Evolutionary conservation across 2,113 vertebrate species (phyloP).

Genomic region (Miniopterus natalensis): DNA sequence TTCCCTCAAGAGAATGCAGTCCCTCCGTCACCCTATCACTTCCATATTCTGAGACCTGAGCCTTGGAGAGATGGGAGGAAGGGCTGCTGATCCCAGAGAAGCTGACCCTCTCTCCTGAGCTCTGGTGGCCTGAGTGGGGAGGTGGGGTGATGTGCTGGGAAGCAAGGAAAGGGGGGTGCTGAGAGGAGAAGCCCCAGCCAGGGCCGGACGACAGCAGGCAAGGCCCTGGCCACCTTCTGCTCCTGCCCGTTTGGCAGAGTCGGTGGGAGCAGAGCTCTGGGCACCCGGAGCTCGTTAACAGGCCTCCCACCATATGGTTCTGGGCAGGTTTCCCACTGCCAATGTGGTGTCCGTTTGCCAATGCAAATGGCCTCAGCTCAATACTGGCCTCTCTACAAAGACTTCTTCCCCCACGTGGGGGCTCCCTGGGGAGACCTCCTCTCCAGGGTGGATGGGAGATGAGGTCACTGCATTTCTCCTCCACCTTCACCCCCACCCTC

Average conservation of each 20-base stretch:
- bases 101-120: neutral
- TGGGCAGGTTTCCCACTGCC: constrained; percentile 46
- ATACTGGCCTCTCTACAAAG: constrained; percentile 39
- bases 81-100: neutral
- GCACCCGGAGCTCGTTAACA: constrained; percentile 55
- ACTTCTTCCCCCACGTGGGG: neutral
- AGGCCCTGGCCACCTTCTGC: neutral
- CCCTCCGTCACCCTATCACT: neutral
- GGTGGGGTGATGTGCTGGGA: neutral
- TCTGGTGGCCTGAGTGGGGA: neutral
- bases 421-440: neutral
- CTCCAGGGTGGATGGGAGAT: neutral
- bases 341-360: constrained; percentile 52
- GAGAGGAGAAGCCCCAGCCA: neutral
- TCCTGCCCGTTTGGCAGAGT: constrained; percentile 50
- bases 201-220: neutral
- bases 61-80: neutral
- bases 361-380: constrained; percentile 25
- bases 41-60: neutral
- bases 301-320: constrained; percentile 53
- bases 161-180: neutral
- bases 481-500: neutral
- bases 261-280: neutral
- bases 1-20: neutral
- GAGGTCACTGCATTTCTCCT: neutral